Evolutionary conservation across 2,797 vertebrate species (phyloP).

Genomic region (Hippocampus kuda): DNA sequence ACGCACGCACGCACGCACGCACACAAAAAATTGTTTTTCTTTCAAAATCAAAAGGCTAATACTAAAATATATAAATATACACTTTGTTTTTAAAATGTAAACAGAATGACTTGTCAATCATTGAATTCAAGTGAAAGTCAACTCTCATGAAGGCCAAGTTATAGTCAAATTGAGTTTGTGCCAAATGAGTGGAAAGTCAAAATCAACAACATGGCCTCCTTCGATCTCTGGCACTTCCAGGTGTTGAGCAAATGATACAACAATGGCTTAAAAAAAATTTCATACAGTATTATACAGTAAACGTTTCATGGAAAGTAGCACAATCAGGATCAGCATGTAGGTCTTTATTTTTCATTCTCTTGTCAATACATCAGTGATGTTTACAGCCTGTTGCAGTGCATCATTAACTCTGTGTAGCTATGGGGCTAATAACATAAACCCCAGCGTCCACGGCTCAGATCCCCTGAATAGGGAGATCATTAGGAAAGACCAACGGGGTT

Average conservation of each 20-base stretch:
- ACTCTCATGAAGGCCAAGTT: too few species aligned
- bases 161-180: too few species aligned
- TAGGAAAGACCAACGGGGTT: conserved; percentile 39
- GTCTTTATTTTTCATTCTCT: neutral
- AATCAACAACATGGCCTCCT: neutral
- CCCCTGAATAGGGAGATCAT: conserved; percentile 46
- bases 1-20: too few species aligned
- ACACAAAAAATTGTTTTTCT: neutral
- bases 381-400: conserved; percentile 36
- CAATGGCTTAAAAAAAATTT: neutral
- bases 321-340: neutral
- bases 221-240: neutral
- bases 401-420: conserved; percentile 48
- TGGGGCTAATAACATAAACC: conserved; percentile 49
- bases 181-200: neutral
- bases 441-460: conserved; percentile 53
- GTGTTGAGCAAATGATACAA: neutral
- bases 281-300: neutral
- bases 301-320: neutral
- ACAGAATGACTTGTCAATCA: neutral
- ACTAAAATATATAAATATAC: too few species aligned
- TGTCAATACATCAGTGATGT: conserved; percentile 16
- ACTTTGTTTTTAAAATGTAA: too few species aligned
- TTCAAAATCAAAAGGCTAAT: neutral
- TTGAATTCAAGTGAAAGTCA: too few species aligned